Conservation (phyloP, 2,888 invertebrate genomes). For the Athalia cordata region DNA sequence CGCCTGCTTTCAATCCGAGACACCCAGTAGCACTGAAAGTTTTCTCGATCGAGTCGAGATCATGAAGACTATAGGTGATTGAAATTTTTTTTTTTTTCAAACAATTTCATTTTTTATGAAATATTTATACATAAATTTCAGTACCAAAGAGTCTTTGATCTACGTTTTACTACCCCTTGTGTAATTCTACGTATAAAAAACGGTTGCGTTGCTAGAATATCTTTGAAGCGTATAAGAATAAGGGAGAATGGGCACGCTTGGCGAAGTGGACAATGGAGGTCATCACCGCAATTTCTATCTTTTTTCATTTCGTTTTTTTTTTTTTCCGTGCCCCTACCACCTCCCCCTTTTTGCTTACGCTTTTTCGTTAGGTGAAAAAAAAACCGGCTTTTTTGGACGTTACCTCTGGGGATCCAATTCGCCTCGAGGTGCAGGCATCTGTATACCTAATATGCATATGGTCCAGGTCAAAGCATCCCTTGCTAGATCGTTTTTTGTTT, state of each 20-base stretch:
- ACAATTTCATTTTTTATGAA: too few relatives aligned
- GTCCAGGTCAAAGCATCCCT: slow-evolving; percentile 60
- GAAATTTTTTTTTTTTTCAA: neutral
- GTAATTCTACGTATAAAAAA: neutral
- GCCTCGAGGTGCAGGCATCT: slow-evolving; percentile 63
- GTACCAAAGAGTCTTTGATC: slow-evolving; percentile 2
- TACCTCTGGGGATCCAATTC: slow-evolving; percentile 4
- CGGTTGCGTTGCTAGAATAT: neutral
- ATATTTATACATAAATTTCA: too few relatives aligned
- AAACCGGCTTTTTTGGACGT: slow-evolving; percentile 66
- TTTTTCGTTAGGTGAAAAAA: slow-evolving; percentile 38
- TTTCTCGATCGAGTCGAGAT: neutral
- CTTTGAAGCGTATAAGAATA: neutral
- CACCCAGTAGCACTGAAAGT: slow-evolving; percentile 34
- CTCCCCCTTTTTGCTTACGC: neutral
- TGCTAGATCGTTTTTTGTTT: slow-evolving; percentile 56
- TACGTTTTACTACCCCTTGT: neutral
- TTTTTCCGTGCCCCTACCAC: neutral
- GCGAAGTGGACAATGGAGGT: slow-evolving; percentile 31
- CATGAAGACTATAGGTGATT: neutral
- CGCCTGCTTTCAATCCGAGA: slow-evolving; percentile 53
- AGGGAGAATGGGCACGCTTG: neutral
- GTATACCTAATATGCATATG: slow-evolving; percentile 71
- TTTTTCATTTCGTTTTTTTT: neutral
- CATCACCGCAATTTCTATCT: slow-evolving; percentile 30